Conservation (phyloP, 2,113 vertebrate genomes). For the Apodemus sylvaticus region DNA sequence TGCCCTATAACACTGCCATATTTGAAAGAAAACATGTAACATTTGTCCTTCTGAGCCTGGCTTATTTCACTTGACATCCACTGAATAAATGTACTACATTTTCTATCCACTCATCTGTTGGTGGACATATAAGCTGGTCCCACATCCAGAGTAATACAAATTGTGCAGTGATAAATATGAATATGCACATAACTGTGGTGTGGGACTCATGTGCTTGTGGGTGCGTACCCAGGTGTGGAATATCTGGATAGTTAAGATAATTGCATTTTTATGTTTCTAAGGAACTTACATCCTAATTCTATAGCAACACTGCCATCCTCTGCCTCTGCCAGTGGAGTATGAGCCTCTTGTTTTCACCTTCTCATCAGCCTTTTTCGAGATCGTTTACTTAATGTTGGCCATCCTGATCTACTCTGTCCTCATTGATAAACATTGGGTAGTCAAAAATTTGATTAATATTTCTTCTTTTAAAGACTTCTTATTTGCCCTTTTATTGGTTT, state of each 20-base stretch:
- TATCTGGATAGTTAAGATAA: background rate
- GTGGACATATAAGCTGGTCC: background rate
- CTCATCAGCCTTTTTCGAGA: background rate
- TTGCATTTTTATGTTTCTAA: background rate
- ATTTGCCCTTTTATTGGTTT: background rate
- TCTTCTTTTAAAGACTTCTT: background rate
- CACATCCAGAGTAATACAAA: background rate
- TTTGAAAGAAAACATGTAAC: background rate
- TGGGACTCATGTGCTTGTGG: background rate
- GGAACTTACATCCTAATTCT: background rate
- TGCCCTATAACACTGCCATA: background rate
- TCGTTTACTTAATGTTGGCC: background rate
- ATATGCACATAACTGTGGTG: background rate
- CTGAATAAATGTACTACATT: background rate
- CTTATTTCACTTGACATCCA: background rate
- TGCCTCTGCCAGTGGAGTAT: background rate
- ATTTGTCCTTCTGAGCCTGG: background rate
- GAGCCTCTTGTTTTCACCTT: background rate
- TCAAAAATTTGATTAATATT: background rate
- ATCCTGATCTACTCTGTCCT: background rate
- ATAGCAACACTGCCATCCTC: background rate
- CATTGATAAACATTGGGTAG: background rate
- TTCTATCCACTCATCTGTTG: background rate
- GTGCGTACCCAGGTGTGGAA: background rate
- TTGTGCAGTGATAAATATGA: background rate